Conservation (phyloP, 2,797 vertebrate genomes). For the Silurus lanzhouensis region DNA sequence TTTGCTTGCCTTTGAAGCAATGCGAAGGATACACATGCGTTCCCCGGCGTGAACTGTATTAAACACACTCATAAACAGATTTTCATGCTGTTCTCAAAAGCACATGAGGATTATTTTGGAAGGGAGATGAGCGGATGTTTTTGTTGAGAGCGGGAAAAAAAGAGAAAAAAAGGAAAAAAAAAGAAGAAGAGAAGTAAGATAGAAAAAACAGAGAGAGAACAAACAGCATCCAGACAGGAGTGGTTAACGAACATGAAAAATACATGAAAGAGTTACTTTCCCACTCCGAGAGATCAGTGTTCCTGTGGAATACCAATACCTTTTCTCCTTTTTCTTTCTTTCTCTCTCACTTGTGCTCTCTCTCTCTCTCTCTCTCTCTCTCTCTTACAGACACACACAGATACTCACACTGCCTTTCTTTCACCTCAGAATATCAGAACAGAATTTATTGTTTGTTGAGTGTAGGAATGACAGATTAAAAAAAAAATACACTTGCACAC, state of each 20-base stretch:
- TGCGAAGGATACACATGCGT: conserved; percentile 12
- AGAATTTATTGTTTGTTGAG: background rate
- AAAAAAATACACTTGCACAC: conserved; percentile 25
- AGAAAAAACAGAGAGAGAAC: conserved; percentile 43
- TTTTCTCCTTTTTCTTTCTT: conserved; percentile 32
- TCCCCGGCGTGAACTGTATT: conserved; percentile 14
- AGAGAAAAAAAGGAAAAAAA: conserved; percentile 21
- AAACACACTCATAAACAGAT: conserved; percentile 31
- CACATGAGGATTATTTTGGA: conserved; percentile 32
- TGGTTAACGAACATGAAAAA: conserved; percentile 68
- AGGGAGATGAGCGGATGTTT: conserved; percentile 28
- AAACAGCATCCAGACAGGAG: conserved; percentile 64
- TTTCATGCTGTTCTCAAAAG: conserved; percentile 20
- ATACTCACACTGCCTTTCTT: conserved; percentile 26
- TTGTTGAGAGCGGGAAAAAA: conserved; percentile 3
- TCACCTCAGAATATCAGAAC: conserved; percentile 33
- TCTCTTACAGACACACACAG: background rate
- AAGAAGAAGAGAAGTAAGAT: background rate
- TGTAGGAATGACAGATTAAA: conserved; percentile 33
- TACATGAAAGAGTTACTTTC: conserved; percentile 70
- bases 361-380: too few species aligned
- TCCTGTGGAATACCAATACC: conserved; percentile 59
- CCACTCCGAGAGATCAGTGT: conserved; percentile 39
- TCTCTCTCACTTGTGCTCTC: background rate
- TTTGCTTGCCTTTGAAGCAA: conserved; percentile 42